A percentile compares a stretch with the other conserved stretches of the same genome.
These are phyloP conservation scores for Corbicula japonica DNA, from an alignment of 2,888 invertebrate species.

Conservation along the genomic window DNA sequence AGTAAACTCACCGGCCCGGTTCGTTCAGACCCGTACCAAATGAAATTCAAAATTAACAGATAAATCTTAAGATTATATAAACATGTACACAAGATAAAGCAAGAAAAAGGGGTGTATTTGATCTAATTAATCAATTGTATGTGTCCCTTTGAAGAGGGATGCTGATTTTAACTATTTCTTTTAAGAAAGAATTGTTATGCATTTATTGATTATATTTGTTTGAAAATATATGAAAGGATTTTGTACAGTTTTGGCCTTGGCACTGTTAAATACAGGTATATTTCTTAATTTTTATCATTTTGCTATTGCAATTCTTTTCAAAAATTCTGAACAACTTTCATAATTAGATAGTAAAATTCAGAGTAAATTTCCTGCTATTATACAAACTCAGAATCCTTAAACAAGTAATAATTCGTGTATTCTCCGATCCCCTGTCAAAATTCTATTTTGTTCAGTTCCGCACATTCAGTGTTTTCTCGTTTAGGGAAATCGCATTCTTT, in stretches of 20 bases:
- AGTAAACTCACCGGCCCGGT: slow-evolving; percentile 8
- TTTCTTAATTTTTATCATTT: background rate
- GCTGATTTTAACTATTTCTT: slow-evolving; percentile 2
- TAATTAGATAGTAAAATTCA: background rate
- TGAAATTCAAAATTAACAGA: slow-evolving; percentile 8
- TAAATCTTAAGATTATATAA: slow-evolving; percentile 21
- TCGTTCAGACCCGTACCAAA: slow-evolving; percentile 31
- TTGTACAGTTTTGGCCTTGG: slow-evolving; percentile 29
- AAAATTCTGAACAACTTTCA: no score
- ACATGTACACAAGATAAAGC: slow-evolving; percentile 7
- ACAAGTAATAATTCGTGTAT: background rate
- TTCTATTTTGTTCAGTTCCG: no score
- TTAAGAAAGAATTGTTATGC: slow-evolving; percentile 6
- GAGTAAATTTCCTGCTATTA: background rate
- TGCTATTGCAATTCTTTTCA: no score
- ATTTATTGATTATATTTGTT: no score
- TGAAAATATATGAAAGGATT: slow-evolving; percentile 88
- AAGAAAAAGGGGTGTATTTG: slow-evolving; percentile 23
- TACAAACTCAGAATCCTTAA: background rate
- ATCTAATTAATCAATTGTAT: background rate
- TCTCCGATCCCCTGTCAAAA: no score
- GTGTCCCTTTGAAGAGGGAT: slow-evolving; percentile 29
- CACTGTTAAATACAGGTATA: slow-evolving; percentile 38
- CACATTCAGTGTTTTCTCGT: no score
- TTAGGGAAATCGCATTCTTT: no score